Base-by-base conservation (phyloP, 2,888 invertebrate genomes). In the Diogma glabrata region DNA sequence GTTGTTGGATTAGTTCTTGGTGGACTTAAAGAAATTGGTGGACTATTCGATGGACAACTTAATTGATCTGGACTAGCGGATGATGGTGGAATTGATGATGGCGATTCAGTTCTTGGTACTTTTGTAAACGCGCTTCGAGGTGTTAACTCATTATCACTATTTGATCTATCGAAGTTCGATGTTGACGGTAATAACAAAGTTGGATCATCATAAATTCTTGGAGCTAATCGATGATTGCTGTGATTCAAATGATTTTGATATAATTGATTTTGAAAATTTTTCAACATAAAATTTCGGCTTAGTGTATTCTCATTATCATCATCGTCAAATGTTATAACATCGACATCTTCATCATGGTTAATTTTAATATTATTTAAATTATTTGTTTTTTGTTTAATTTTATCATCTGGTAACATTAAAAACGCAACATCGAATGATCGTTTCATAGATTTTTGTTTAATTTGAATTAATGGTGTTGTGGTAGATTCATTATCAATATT, bases 381-480 rank as follows among this genome's bases (percentile, higher is more conserved):
- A 47, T 70, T 73, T 57, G 76, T 76, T 59, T 81, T 79, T 46
- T 81, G 77, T 50, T 82, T 81, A 46, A 85, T 68, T 61, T 86
- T 85, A 55, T 89, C 89, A 64, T 90, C 89, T 2, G 89, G 89
- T 67, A 87, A 82, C 76, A 91, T 89, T 22, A 92, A 71, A 61
- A 92, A 92, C 1, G 91, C 91, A 9, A 92, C 91, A 65, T 92
- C 91, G 64, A 92, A 92, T 1, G 89, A 86, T 14, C 92, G 73
- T 62, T 92, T 92, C n/a, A 68, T 57, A 33, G 58, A 74, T 57
- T 67, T 75, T n/a, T n/a, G n/a, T 62, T 70, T 77, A 68, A 58
- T 57, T 22, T 56, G 30, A 20, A 48, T 33, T 20, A 33, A 14
- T 14, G 33, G 19, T 10, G 22, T 33, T 28, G 48, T 48, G 22